Evolutionary conservation across 2,113 vertebrate species (phyloP), one percentile per base, ranked within the genome.

Genomic region (Argyrosomus japonicus): DNA sequence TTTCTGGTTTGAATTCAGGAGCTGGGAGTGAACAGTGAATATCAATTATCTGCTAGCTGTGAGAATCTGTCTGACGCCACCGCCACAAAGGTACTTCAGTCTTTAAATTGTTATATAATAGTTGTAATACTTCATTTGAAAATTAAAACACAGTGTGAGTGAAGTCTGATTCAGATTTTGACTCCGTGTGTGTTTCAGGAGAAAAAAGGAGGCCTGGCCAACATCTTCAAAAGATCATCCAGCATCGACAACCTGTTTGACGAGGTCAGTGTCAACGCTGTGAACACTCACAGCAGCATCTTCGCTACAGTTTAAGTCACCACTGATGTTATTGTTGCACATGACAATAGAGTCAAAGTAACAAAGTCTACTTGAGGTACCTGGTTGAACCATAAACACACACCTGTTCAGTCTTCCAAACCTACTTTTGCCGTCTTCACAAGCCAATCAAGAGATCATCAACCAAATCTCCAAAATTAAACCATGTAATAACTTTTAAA

Each of bases 231-330:
- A 88, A 84, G 88, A 81, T 91, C 89, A 0, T 17, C 60, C 13
- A 94, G 90, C 65, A 83, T 73, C 2, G 91, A 91, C 6, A 73
- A 87, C 82, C 56, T 91, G 62, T 82, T 91, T 12, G 91, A 92
- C 7, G 89, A 93, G 88, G 91, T 90, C 58, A 64, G 83, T 81
- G 18, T 83, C 8, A 2, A 0, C 53, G 10, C 9, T 0, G 1
- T 17, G 23, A 7, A 7, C 23, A 9, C 5, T 40, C 67, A 56
- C 23, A 18, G 6, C 17, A 43, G 10, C 57, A 25, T n/a, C 25
- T 7, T 19, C 9, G 0, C 2, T 2, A 51, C 4, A 54, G 21
- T 43, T 48, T 18, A 36, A 36, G 36, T 29, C 32, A 15, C 6
- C 48, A 27, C 13, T 2, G 6, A 32, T 32, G 4, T 32, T 15